Evolutionary conservation across 2,888 invertebrate genomes (phyloP).

Genomic region (Tridacna gigas): DNA sequence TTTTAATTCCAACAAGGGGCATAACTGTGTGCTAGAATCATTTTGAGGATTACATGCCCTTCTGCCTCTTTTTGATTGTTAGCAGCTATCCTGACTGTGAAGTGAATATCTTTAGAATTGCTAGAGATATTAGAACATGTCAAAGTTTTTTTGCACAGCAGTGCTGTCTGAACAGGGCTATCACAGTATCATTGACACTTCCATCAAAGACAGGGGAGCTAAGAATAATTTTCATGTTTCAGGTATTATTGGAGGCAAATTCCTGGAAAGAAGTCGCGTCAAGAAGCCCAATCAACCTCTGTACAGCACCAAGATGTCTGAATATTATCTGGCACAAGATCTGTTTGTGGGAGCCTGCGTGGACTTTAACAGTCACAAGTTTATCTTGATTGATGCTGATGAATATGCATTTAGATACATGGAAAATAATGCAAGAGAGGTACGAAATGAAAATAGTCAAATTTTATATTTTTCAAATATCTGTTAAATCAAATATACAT

Average conservation of each 20-base stretch:
- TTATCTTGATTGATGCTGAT: slow-evolving; percentile 84
- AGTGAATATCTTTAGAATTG: too few species aligned
- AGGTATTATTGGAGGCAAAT: slow-evolving; percentile 85
- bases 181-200: too few species aligned
- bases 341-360: slow-evolving; percentile 83
- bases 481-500: too few species aligned
- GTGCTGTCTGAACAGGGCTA: too few species aligned
- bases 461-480: too few species aligned
- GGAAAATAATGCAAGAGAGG: slow-evolving; percentile 92
- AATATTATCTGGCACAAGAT: slow-evolving; percentile 83
- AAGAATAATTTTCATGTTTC: slow-evolving; percentile 43
- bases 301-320: slow-evolving; percentile 82
- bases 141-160: too few species aligned
- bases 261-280: slow-evolving; percentile 83
- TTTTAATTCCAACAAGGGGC: too few species aligned
- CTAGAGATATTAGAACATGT: too few species aligned
- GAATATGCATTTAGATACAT: slow-evolving; percentile 87
- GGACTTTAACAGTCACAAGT: slow-evolving; percentile 83
- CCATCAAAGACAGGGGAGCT: background rate
- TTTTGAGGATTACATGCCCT: too few species aligned
- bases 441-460: slow-evolving; percentile 80
- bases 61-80: too few species aligned
- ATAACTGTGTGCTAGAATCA: too few species aligned
- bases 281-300: slow-evolving; percentile 87
- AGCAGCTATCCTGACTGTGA: too few species aligned